Evolutionary conservation across 2,888 invertebrate species (phyloP).

Genomic region (Euproctis similis): DNA sequence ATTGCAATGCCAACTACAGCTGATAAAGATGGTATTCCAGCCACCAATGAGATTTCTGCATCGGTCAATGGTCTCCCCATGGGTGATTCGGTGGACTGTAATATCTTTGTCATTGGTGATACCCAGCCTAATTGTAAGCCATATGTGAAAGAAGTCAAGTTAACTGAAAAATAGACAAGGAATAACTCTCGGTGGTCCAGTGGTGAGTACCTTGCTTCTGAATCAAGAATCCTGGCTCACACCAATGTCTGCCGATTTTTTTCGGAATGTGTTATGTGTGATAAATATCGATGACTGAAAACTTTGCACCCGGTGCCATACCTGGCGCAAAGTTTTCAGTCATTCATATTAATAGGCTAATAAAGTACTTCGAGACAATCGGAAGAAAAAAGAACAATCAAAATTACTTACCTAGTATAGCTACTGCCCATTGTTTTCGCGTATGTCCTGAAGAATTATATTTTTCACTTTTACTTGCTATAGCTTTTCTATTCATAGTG

Average conservation of each 20-base stretch:
- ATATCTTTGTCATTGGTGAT: conserved; percentile 49
- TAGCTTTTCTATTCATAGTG: too few species aligned
- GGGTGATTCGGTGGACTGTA: conserved; percentile 45
- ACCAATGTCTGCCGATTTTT: too few species aligned
- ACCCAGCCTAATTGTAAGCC: conserved; percentile 63
- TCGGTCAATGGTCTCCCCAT: conserved; percentile 41
- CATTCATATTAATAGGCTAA: too few species aligned
- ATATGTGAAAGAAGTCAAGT: conserved; percentile 48
- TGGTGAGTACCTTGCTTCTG: too few species aligned
- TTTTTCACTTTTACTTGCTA: not conserved
- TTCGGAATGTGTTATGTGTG: too few species aligned
- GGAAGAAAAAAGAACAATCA: not conserved
- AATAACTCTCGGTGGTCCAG: too few species aligned
- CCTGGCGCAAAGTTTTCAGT: too few species aligned
- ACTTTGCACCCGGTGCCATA: too few species aligned
- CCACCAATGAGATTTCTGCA: conserved; percentile 56
- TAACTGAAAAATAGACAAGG: conserved; percentile 52
- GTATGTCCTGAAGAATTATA: conserved; percentile 14
- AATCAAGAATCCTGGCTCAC: too few species aligned
- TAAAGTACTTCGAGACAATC: too few species aligned
- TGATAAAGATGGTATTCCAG: conserved; percentile 53
- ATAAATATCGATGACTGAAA: too few species aligned
- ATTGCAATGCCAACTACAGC: conserved; percentile 48
- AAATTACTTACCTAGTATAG: conserved; percentile 19
- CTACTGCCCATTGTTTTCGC: conserved; percentile 24